Evolutionary conservation across 2,888 invertebrate species (phyloP), one percentile per base, ranked within the genome.

Genomic region (Chorisops tibialis): DNA sequence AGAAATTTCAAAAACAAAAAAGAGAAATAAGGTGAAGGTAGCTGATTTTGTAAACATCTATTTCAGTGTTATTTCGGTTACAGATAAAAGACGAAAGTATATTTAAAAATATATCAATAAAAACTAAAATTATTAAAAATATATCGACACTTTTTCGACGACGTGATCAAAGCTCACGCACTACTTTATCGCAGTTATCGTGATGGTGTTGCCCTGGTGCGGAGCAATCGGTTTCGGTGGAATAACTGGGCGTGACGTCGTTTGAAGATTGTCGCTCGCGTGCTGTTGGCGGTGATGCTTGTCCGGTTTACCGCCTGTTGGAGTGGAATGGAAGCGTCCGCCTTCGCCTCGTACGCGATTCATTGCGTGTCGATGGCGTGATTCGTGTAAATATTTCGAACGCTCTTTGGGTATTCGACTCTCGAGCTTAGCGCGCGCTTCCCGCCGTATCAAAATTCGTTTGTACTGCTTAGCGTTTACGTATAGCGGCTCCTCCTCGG

Each of bases 381-480:
- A 97, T 78, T 97, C 97, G 72, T 98, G 97, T n/a, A 98, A 83
- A 75, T 98, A 98, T 89, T 96, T 97, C 68, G 93, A 92, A 75
- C 98, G 82, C 75, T 96, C 93, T 80, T 98, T 97, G 3, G 97
- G 96, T 76, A 99, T 97, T 79, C 96, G 91, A 2, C 94, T 93
- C 79, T 98, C 97, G 47, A 99, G 81, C 78, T 93, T 95, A 2
- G 97, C 97, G 54, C 99, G 79, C 0, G 97, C 98, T 70, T 94
- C 93, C 47, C 99, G 81, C 38, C 98, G 81, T 77, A 97, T 97
- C 52, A 99, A 81, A 72, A 99, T 99, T 64, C 97, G 84, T 74
- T 95, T 89, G 80, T 98, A 99, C 76, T 99, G 99, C 72, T 97
- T 91, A 19, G 97, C 97, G 81, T 99, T 99, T 0, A 99, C 99